Percentiles rank a stretch among this genome's conserved stretches.
Conservation (phyloP, 2,113 vertebrate species). For the Todiramphus saurophagus region DNA sequence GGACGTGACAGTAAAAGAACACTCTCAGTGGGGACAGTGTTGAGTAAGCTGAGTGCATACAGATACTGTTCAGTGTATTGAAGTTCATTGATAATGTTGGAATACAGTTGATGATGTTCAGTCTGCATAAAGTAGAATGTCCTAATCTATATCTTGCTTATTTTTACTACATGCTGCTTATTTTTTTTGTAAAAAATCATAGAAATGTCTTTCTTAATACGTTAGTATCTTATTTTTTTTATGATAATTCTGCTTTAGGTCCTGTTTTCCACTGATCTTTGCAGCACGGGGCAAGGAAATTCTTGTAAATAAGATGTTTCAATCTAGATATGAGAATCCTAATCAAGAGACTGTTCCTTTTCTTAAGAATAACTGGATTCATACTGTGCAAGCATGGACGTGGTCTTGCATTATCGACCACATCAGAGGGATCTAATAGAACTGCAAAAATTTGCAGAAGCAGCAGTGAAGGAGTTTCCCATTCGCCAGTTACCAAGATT, state of each 20-base stretch:
- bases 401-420: slow-evolving; percentile 79
- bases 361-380: slow-evolving; percentile 32
- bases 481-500: slow-evolving; percentile 73
- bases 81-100: not conserved
- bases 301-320: slow-evolving; percentile 48
- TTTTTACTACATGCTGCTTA: not conserved
- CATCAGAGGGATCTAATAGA: slow-evolving; percentile 29
- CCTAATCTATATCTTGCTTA: accelerated
- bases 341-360: slow-evolving; percentile 20
- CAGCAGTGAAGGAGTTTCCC: slow-evolving; percentile 79
- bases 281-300: slow-evolving; percentile 38
- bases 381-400: slow-evolving; percentile 75
- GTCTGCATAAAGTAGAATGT: not conserved
- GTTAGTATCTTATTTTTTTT: slow-evolving; percentile 71
- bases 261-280: slow-evolving; percentile 56
- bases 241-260: slow-evolving; percentile 80
- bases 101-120: not conserved
- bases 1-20: not conserved
- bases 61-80: not conserved
- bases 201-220: not conserved
- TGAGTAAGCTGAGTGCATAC: accelerated
- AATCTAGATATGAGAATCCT: slow-evolving; percentile 13
- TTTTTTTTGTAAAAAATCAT: not conserved
- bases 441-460: slow-evolving; percentile 74
- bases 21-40: not conserved